A percentile compares a stretch with the other conserved stretches of the same genome.
phyloP scores from a whole-genome alignment of 2,888 invertebrate genomes.

The Itoplectis maculator region DNA sequence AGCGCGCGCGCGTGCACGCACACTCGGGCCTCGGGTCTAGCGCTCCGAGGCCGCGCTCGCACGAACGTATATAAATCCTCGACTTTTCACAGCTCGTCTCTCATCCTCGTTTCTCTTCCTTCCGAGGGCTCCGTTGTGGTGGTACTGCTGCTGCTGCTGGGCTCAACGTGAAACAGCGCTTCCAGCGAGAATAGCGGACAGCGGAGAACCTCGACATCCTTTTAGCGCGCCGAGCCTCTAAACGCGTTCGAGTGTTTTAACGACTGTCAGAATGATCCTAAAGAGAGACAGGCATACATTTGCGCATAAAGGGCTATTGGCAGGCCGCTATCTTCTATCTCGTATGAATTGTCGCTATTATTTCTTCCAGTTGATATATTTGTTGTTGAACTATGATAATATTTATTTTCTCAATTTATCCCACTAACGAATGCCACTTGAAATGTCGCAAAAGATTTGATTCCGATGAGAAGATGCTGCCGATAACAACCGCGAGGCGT shows the following conservation, averaged over 20 bases:
- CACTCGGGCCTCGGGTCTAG: too few relatives aligned
- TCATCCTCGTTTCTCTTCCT: conserved; percentile 56
- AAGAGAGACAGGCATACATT: background rate
- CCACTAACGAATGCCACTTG: too few relatives aligned
- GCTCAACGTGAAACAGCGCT: conserved; percentile 23
- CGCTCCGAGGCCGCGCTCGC: background rate
- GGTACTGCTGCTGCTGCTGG: too few relatives aligned
- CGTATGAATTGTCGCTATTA: too few relatives aligned
- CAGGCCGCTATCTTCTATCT: too few relatives aligned
- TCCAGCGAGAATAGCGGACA: conserved; percentile 27
- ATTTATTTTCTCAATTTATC: too few relatives aligned
- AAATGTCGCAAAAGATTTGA: too few relatives aligned
- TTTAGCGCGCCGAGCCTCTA: conserved; percentile 41
- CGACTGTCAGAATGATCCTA: conserved; percentile 3
- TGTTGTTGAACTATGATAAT: too few relatives aligned
- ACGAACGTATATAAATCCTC: conserved; percentile 44
- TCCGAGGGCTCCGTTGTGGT: background rate
- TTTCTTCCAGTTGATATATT: too few relatives aligned
- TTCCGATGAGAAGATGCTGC: too few relatives aligned
- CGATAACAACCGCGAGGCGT: too few relatives aligned
- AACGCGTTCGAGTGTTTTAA: conserved; percentile 53
- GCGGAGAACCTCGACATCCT: conserved; percentile 24
- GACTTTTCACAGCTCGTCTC: conserved; percentile 42
- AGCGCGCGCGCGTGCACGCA: conserved; percentile 30
- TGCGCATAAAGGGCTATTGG: background rate